Evolutionary conservation across 2,797 vertebrate genomes (phyloP), one percentile per base, ranked within the genome.

Genomic region (Decapterus maruadsi): DNA sequence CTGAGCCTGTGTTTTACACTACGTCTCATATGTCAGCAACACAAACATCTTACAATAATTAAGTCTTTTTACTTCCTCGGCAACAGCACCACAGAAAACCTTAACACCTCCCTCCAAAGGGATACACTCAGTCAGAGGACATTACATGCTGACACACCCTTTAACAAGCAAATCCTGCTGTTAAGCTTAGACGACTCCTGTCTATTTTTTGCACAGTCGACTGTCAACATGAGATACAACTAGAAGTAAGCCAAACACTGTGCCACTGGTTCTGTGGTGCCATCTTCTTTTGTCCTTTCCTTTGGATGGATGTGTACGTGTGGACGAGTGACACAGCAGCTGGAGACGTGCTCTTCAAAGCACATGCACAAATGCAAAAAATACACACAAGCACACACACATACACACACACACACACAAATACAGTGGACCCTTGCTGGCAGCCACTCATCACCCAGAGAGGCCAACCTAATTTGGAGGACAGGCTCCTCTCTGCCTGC

Each of bases 391-490:
- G 78, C 42, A 68, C 59, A 80, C 42, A 68, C 2, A 77, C 65
- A 85, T 68, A 85, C 58, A 77, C 42, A 68, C 59, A 80, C 42
- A 68, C 2, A 77, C 65, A 85, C 71, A 85, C 58, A 77, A 64
- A 75, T 71, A 78, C 61, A 83, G 75, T 75, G 83, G 86, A 87
- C 84, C 77, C 87, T 85, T 70, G 78, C 90, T 92, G 90, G 90
- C 90, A 94, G 88, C 87, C 85, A 87, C 87, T 91, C 90, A 93
- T 91, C 90, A 88, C 85, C 83, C 82, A 69, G 72, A 90, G 89
- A 91, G 89, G 89, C 87, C 93, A 93, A 94, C 90, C 92, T 92
- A 88, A 94, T 94, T 94, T 93, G 87, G 87, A 90, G 87, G 89
- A 93, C 90, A 91, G 89, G 89, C 91, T 93, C 91, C 87, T 87